Base-by-base conservation (phyloP, 2,888 invertebrate species). In the Chrysolina haemoptera region DNA sequence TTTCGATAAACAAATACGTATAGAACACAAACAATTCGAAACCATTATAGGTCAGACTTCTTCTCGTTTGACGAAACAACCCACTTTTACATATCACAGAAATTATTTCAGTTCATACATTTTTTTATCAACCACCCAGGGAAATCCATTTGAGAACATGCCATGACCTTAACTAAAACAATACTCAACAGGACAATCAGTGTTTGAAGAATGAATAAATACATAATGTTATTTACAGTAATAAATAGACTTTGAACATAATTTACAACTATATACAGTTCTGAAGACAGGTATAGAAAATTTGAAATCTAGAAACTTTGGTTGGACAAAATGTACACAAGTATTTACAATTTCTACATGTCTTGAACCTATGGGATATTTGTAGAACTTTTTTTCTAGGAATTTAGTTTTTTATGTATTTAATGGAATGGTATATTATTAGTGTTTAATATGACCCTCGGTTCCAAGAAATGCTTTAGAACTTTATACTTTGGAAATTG, bases 271-370 rank as follows among this genome's bases (percentile, higher is more conserved):
- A 75, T 77, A 50, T 82, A 83, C 80, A 82, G 76, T 74, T 71
- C 71, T 75, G 73, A 76, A 77, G 79, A 82, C 79, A 82, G 77
- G 66, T 68, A 63, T 72, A 68, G 80, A 83, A 82, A 83, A 71
- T 69, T 80, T 74, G 74, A 80, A 78, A 74, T 82, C 81, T 84
- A 83, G 79, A 81, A 83, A 84, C 85, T 85, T 86, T 85, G 86
- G 85, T 84, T 83, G 82, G 81, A 82, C 82, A 83, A 84, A 85
- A 77, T 79, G 79, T 77, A 76, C 5, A 35, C 55, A 74, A 76
- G 40, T 79, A 77, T 76, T 53, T 77, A 78, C 77, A 76, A 72
- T 74, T 77, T 76, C 68, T 76, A 78, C 74, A 76, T 35, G 12
- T 18, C 2, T 16, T 12, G 10, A 11, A 20, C 6, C 35, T 59